phyloP scores from a whole-genome alignment of 1,140 invertebrate genomes.

The Heliconius nattereri region DNA sequence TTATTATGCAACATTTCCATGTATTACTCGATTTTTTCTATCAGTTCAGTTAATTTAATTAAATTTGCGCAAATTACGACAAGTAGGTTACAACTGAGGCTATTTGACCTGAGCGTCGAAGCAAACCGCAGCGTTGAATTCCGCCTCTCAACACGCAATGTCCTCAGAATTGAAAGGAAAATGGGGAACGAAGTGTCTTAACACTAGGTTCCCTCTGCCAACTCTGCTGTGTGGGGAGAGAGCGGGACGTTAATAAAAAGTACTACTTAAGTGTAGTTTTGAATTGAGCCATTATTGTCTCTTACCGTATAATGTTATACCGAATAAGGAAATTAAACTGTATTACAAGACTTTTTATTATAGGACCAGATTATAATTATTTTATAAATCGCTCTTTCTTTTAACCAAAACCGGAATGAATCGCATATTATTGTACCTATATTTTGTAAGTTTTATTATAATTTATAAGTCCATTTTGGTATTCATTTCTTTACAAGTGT shows the following conservation, averaged over 20 bases:
- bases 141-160: no score
- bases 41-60: constrained; percentile 8
- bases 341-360: constrained; percentile 5
- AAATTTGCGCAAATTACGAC: background rate
- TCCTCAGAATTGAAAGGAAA: no score
- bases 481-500: no score
- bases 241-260: no score
- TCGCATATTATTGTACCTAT: background rate
- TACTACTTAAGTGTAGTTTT: background rate
- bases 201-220: background rate
- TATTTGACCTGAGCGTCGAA: no score
- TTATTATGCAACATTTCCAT: background rate
- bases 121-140: no score
- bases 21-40: background rate
- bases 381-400: background rate
- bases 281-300: background rate
- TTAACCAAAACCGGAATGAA: background rate
- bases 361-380: background rate
- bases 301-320: background rate
- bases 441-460: background rate
- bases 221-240: no score
- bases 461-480: no score
- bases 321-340: background rate
- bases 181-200: no score
- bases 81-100: background rate